phyloP scores from a whole-genome alignment of 2,888 invertebrate genomes.

The Rugalucina vietnamica region DNA sequence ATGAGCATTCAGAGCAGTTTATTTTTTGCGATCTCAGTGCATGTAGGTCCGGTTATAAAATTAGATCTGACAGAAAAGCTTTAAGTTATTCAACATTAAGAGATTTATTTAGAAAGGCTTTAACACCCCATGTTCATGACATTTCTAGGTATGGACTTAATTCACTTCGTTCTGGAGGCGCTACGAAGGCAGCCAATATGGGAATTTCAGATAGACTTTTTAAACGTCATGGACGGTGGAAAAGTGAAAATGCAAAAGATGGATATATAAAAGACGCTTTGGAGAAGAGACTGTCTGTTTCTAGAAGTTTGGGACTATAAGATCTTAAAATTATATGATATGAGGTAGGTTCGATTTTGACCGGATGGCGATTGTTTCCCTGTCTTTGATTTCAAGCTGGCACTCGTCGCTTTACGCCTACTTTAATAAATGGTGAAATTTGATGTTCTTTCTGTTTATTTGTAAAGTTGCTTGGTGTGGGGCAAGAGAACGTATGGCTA shows the following conservation, averaged over 20 bases:
- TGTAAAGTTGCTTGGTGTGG: too few relatives aligned
- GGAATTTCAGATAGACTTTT: not conserved
- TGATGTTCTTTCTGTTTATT: too few relatives aligned
- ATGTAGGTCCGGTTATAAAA: conserved; percentile 12
- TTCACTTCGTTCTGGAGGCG: not conserved
- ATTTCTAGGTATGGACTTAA: conserved; percentile 25
- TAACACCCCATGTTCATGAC: conserved; percentile 24
- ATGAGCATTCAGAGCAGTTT: conserved; percentile 20
- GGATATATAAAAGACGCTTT: too few relatives aligned
- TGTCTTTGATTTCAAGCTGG: too few relatives aligned
- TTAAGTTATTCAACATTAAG: conserved; percentile 6
- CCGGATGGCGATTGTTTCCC: too few relatives aligned
- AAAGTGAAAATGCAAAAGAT: not conserved
- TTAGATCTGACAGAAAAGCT: conserved; percentile 16
- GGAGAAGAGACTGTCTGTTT: too few relatives aligned
- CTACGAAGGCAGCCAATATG: conserved; percentile 6
- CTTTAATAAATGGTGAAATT: too few relatives aligned
- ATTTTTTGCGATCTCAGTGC: conserved; percentile 19
- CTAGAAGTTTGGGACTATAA: too few relatives aligned
- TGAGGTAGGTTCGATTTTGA: too few relatives aligned
- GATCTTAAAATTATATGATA: too few relatives aligned
- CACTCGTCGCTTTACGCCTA: too few relatives aligned
- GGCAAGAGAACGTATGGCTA: too few relatives aligned
- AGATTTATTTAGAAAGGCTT: not conserved
- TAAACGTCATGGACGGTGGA: not conserved